Percentiles rank a stretch among this genome's conserved stretches.
These are phyloP conservation scores for Epicampocera succincta DNA, from an alignment of 2,888 invertebrate genomes.

Conservation along the genomic window DNA sequence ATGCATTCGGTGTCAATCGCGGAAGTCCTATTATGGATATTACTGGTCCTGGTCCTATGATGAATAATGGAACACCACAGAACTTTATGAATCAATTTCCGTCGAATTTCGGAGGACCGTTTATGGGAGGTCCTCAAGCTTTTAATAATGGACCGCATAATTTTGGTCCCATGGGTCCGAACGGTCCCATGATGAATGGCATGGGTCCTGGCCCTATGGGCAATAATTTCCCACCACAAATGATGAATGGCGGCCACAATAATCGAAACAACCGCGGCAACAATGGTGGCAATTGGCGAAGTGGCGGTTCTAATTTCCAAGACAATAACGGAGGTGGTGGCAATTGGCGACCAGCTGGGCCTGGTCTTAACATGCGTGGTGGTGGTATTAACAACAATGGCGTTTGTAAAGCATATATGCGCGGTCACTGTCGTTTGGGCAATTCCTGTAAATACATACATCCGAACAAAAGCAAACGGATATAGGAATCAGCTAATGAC, in stretches of 20 bases:
- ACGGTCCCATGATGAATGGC: slow-evolving; percentile 68
- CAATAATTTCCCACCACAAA: slow-evolving; percentile 75
- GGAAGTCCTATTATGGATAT: slow-evolving; percentile 71
- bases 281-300: slow-evolving; percentile 78
- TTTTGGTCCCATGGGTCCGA: slow-evolving; percentile 73
- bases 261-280: slow-evolving; percentile 75
- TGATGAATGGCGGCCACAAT: slow-evolving; percentile 77
- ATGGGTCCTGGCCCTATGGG: slow-evolving; percentile 67
- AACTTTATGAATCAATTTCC: slow-evolving; percentile 67
- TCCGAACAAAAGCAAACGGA: slow-evolving; percentile 82
- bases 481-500: slow-evolving; percentile 77
- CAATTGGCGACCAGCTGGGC: slow-evolving; percentile 83
- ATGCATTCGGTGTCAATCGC: slow-evolving; percentile 64
- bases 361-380: slow-evolving; percentile 80
- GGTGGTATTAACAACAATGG: slow-evolving; percentile 79
- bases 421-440: slow-evolving; percentile 91
- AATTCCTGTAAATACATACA: slow-evolving; percentile 92
- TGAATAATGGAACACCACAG: slow-evolving; percentile 67
- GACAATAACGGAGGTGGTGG: slow-evolving; percentile 80
- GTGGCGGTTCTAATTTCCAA: slow-evolving; percentile 78
- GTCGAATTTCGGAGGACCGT: slow-evolving; percentile 48
- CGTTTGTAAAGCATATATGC: slow-evolving; percentile 90
- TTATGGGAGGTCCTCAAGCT: slow-evolving; percentile 64
- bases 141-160: slow-evolving; percentile 74
- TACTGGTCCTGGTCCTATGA: slow-evolving; percentile 66